Percentiles rank a stretch among this genome's conserved stretches.
These are phyloP conservation scores for Alca torda DNA, from an alignment of 2,797 vertebrate species.

Conservation along the genomic window DNA sequence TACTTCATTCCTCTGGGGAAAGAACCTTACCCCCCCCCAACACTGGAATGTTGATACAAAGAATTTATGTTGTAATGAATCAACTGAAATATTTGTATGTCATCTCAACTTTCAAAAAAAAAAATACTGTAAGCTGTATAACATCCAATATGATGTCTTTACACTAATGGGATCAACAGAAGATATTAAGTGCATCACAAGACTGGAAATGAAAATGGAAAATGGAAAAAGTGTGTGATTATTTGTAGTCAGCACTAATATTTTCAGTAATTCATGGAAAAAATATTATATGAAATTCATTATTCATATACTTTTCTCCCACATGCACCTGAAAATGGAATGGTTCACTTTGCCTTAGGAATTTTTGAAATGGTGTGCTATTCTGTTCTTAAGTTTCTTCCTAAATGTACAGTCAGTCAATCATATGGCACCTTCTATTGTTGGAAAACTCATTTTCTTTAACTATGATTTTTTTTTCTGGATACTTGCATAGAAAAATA, in stretches of 20 bases:
- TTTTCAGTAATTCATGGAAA: constrained; percentile 65
- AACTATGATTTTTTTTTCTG: not conserved
- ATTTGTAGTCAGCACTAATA: constrained; percentile 61
- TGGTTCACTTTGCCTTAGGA: constrained; percentile 23
- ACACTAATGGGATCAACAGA: not conserved
- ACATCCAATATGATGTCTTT: not conserved
- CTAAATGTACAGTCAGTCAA: constrained; percentile 19
- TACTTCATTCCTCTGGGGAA: not conserved
- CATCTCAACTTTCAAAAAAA: not conserved
- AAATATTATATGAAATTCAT: constrained; percentile 66
- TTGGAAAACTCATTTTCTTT: not conserved
- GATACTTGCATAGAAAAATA: not conserved
- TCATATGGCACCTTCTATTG: not conserved
- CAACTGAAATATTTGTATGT: constrained; percentile 17
- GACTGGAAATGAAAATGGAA: not conserved
- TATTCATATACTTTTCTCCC: constrained; percentile 52
- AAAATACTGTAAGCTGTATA: not conserved
- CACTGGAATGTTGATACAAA: not conserved
- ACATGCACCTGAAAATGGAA: constrained; percentile 55
- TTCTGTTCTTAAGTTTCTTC: constrained; percentile 33
- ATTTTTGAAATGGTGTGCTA: constrained; percentile 1
- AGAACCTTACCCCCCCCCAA: not conserved
- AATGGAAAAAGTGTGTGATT: constrained; percentile 38
- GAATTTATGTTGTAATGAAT: not conserved
- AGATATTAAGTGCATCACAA: constrained; percentile 36